Evolutionary conservation across 2,113 vertebrate genomes (phyloP).

Genomic region (Cranoglanis bouderius): DNA sequence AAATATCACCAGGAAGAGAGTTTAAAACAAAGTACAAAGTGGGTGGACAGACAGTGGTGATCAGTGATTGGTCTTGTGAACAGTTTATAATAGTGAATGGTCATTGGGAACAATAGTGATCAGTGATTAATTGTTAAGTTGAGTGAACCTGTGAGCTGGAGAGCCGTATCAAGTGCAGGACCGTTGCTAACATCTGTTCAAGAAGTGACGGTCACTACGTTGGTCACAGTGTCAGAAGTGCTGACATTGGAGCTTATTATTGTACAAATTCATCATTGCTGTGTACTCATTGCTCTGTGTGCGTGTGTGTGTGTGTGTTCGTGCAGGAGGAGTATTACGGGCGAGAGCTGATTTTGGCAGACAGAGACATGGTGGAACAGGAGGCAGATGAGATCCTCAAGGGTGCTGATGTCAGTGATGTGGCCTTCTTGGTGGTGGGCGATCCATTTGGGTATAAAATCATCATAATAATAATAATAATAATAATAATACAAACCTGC

Average conservation of each 20-base stretch:
- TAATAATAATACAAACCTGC: background rate
- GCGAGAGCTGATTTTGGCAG: constrained; percentile 87
- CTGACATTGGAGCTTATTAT: background rate
- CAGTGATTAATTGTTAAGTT: too few relatives aligned
- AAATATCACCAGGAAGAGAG: too few relatives aligned
- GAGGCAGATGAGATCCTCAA: constrained; percentile 86
- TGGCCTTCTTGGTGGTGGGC: constrained; percentile 94
- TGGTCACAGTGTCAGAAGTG: background rate
- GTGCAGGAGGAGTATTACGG: constrained; percentile 94
- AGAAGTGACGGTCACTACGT: background rate
- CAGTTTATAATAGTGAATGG: background rate
- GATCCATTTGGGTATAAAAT: constrained; percentile 97
- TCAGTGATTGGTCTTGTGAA: background rate
- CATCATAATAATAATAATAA: too few relatives aligned
- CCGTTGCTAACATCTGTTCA: background rate
- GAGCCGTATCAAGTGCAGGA: background rate
- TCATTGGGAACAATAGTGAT: background rate
- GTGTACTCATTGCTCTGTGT: background rate
- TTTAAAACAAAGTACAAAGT: too few relatives aligned
- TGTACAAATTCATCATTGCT: background rate
- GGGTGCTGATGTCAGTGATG: constrained; percentile 81
- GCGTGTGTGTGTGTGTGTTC: background rate
- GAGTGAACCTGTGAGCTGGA: background rate
- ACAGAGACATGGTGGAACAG: constrained; percentile 92
- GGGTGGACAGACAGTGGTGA: background rate